Evolutionary conservation across 2,113 vertebrate species (phyloP).

Genomic region (Gallinago paraguaiae): DNA sequence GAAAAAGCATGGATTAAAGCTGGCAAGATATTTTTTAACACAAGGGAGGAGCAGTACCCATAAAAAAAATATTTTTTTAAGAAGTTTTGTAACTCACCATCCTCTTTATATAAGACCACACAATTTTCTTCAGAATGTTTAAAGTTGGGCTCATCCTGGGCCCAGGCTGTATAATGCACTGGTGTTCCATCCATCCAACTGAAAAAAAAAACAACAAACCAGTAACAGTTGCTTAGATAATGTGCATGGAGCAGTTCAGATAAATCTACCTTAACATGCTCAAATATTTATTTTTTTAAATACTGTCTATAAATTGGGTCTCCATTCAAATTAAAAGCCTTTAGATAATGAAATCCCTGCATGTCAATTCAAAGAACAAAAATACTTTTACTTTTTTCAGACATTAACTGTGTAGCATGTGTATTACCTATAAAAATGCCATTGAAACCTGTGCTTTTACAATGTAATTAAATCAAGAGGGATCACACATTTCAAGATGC

Average conservation of each 20-base stretch:
- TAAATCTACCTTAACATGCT: neutral
- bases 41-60: neutral
- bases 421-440: neutral
- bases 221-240: neutral
- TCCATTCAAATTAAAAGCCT: neutral
- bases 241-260: neutral
- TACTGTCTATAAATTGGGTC: neutral
- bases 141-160: slow-evolving; percentile 83
- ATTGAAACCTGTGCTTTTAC: neutral
- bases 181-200: slow-evolving; percentile 84
- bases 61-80: neutral
- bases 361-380: neutral
- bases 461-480: neutral
- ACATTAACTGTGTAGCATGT: neutral
- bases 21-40: neutral
- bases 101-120: slow-evolving; percentile 76
- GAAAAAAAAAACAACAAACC: neutral
- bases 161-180: slow-evolving; percentile 81
- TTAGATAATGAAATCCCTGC: neutral
- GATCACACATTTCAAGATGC: neutral
- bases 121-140: slow-evolving; percentile 83
- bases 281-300: neutral
- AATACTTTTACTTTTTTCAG: neutral
- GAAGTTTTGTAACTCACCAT: slow-evolving; percentile 72
- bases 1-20: neutral